Conservation (phyloP, 2,797 vertebrate genomes). For the Poeciliopsis turneri region DNA sequence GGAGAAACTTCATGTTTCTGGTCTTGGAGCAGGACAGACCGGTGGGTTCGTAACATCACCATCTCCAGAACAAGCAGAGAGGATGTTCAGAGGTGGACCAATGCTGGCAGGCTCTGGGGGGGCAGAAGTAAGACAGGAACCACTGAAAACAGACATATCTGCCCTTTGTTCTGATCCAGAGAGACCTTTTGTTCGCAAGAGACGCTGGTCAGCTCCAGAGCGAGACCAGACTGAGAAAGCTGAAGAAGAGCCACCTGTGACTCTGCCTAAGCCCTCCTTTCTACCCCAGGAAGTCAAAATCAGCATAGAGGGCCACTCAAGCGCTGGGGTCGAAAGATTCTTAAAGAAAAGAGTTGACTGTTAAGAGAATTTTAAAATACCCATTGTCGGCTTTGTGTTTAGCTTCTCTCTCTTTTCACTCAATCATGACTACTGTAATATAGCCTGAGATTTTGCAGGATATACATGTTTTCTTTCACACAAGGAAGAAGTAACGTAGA, state of each 20-base stretch:
- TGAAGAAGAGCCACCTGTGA: conserved; percentile 91
- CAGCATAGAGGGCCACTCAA: conserved; percentile 98
- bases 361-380: conserved; percentile 68
- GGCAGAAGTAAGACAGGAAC: conserved; percentile 85
- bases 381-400: conserved; percentile 76
- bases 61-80: conserved; percentile 47
- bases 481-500: conserved; percentile 79
- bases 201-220: conserved; percentile 99
- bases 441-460: conserved; percentile 91
- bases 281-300: conserved; percentile 99
- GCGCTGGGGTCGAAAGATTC: conserved; percentile 87
- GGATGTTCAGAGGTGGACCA: conserved; percentile 46
- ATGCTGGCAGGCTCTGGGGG: conserved; percentile 82
- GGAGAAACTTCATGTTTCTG: conserved; percentile 79
- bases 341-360: conserved; percentile 68
- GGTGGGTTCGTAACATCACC: conserved; percentile 47
- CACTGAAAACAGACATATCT: conserved; percentile 79
- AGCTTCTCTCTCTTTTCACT: conserved; percentile 54
- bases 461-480: conserved; percentile 86
- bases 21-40: conserved; percentile 73
- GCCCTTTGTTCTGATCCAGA: conserved; percentile 81
- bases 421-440: conserved; percentile 96
- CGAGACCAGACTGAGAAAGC: conserved; percentile 91
- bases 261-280: conserved; percentile 95
- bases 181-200: conserved; percentile 86